phyloP scores from a whole-genome alignment of 2,888 invertebrate species.

The Acanthopleura granulata region DNA sequence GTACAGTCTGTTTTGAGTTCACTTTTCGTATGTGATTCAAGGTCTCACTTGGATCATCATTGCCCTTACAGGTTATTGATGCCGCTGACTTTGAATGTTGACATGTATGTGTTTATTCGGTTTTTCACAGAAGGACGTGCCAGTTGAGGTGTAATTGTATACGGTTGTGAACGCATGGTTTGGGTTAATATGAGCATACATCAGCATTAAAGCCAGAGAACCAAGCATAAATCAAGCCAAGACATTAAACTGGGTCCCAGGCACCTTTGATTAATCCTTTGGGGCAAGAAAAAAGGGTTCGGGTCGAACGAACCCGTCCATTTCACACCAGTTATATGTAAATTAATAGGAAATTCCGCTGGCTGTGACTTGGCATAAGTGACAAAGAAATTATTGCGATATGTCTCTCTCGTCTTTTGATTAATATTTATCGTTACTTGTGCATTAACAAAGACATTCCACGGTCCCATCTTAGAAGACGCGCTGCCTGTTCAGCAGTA shows the following conservation, averaged over 20 bases:
- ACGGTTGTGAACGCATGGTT: no score
- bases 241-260: not conserved
- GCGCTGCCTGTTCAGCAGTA: not conserved
- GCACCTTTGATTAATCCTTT: not conserved
- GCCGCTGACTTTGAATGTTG: no score
- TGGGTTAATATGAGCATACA: not conserved
- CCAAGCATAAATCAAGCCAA: not conserved
- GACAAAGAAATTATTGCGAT: conserved; percentile 18
- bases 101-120: no score
- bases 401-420: not conserved
- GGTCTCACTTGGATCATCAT: no score
- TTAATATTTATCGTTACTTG: conserved; percentile 13
- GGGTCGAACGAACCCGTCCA: not conserved
- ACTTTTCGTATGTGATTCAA: no score
- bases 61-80: no score
- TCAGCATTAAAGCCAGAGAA: not conserved
- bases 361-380: not conserved
- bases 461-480: not conserved
- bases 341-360: conserved; percentile 8
- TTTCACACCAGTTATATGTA: conserved; percentile 1
- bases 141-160: no score
- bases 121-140: no score
- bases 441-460: not conserved
- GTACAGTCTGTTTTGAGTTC: no score
- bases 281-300: not conserved